Evolutionary conservation across 2,888 invertebrate species (phyloP), one percentile per base, ranked within the genome.

Genomic region (Erebia aethiops): DNA sequence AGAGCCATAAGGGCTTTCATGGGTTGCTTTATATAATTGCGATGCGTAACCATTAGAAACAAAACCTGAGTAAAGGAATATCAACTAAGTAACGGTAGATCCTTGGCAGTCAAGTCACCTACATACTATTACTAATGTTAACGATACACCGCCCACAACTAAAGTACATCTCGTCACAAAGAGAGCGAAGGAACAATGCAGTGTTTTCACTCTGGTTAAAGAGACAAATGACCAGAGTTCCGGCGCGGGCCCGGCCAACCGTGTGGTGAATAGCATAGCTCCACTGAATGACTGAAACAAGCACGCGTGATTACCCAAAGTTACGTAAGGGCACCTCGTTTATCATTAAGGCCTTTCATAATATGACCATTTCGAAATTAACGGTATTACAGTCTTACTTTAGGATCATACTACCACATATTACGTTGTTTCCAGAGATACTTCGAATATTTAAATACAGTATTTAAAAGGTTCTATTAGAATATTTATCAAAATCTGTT

Each of bases 221-320:
- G 72, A 71, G 71, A 69, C 76, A 70, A 76, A 74, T 71, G 68
- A 43, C 65, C 76, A 68, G 52, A 70, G 73, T 74, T 77, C 77
- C 77, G 76, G 76, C 61, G 70, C 64, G 64, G 52, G 49, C 16
- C 11, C 73, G 70, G 21, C 69, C 66, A 66, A 67, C 73, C 72
- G 71, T 73, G 60, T 65, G 26, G 11, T 46, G 46, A 46, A 46
- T 46, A 46, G 46, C 46, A 35, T 7, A 46, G 46, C 46, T 46
- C 46, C 11, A 46, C 57, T 73, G 63, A 70, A 51, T 67, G 8
- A 49, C 57, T 67, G 21, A 46, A 49, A 46, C 14, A 67, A 67
- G 41, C 46, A 56, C 41, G 21, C 43, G 51, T 64, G 52, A 64
- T 64, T 16, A 54, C 56, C 49, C 21, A 49, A 64, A 52, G 62